Evolutionary conservation across 2,113 vertebrate species (phyloP), one percentile per base, ranked within the genome.

Genomic region (Ranitomeya variabilis): DNA sequence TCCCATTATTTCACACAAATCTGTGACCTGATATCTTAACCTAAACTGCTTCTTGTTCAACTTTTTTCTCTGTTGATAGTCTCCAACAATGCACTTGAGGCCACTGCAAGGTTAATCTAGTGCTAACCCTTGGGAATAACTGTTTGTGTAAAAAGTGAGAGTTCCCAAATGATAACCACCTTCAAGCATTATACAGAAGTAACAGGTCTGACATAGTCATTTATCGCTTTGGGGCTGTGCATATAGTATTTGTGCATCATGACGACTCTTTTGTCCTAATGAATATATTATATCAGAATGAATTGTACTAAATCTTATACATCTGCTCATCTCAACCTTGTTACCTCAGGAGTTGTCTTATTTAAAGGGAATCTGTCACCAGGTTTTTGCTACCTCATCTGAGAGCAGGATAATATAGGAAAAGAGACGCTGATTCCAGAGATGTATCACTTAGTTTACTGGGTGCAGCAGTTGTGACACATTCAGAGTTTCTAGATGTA

Each of bases 11-110:
- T n/a, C 74, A 79, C 45, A 78, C 74, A 64, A 79, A 10, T 64
- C 21, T 52, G 14, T 79, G 74, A 64, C 85, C 85, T 86, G 16
- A 84, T 71, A 64, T 84, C 82, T 69, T 84, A 69, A 69, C 82
- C 82, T 69, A 54, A 71, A 84, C 64, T 54, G 64, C 60, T 66
- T 71, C 51, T 71, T 55, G 55, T 55, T 69, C n/a, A 84, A 71
- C 37, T 45, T 69, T 69, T 84, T 55, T 62, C n/a, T 21, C 81
- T 67, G 62, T 37, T 51, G 2, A 84, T 62, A 69, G 14, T 31
- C 62, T 23, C 13, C 31, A 85, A 85, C 52, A 74, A 26, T 59
- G 54, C 52, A 60, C 67, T 85, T 84, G 64, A 71, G 62, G 21
- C 11, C n/a, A 15, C 9, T 45, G 16, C 19, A 83, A 83, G 62